Percentiles rank a stretch among this genome's conserved stretches.
Conservation (phyloP, 2,113 vertebrate genomes). For the Plecotus auritus region DNA sequence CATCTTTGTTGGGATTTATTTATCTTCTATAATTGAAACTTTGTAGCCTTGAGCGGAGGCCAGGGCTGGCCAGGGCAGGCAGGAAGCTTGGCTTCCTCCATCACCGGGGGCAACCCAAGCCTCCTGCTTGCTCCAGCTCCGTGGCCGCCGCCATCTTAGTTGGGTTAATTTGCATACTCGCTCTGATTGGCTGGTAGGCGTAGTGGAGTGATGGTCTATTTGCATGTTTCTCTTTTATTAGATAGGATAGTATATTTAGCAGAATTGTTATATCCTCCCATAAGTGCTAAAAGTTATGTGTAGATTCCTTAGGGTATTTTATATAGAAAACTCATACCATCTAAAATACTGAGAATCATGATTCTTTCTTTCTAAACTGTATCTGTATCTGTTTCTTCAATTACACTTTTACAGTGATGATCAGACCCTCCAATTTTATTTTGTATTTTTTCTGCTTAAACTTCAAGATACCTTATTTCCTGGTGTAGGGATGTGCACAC, state of each 20-base stretch:
- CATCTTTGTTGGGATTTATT: no score
- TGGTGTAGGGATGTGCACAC: not conserved
- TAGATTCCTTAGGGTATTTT: not conserved
- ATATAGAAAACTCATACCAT: not conserved
- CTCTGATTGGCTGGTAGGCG: no score
- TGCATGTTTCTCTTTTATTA: no score
- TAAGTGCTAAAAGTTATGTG: not conserved
- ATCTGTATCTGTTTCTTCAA: not conserved
- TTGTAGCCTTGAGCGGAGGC: no score
- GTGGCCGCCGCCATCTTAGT: no score
- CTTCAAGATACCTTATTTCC: not conserved
- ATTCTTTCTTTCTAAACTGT: not conserved
- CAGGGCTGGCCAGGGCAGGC: no score
- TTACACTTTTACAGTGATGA: not conserved
- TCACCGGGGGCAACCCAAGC: no score
- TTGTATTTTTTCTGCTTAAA: not conserved
- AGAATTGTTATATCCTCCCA: not conserved
- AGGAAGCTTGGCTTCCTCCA: no score
- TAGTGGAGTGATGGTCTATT: no score
- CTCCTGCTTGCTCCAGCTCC: no score
- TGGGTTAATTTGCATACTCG: no score
- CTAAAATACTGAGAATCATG: not conserved
- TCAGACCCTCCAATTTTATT: not conserved
- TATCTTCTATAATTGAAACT: no score
- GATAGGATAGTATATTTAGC: not conserved